phyloP scores from a whole-genome alignment of 30 jellyfish, hydroid and myxozoan species.

The Chrysaora quinquecirrha region DNA sequence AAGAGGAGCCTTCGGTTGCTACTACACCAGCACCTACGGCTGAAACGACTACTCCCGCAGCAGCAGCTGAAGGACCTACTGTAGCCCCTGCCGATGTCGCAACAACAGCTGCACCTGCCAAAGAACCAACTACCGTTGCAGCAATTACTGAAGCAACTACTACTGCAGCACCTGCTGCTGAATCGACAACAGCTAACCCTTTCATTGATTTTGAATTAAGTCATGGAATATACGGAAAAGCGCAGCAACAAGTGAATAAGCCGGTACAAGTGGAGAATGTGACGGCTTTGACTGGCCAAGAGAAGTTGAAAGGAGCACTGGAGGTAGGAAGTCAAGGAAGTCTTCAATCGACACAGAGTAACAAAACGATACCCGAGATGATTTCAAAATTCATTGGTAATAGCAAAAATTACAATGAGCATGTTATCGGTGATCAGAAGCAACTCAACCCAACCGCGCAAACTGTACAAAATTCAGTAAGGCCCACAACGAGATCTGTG shows the following conservation, averaged over 20 bases:
- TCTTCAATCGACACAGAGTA: not conserved
- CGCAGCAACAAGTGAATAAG: not conserved
- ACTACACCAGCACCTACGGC: slow-evolving; percentile 29
- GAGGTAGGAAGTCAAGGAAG: too few relatives aligned
- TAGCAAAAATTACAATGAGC: not conserved
- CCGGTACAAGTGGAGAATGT: too few relatives aligned
- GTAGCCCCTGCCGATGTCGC: not conserved
- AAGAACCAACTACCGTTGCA: slow-evolving; percentile 10
- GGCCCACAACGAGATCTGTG: not conserved
- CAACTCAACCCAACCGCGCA: not conserved
- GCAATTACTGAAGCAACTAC: not conserved
- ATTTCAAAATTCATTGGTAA: too few relatives aligned
- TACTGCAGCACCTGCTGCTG: slow-evolving; percentile 10
- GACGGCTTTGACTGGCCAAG: too few relatives aligned
- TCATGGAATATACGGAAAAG: slow-evolving; percentile 2
- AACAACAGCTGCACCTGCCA: slow-evolving; percentile 11
- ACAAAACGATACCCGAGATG: not conserved
- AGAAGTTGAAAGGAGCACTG: too few relatives aligned
- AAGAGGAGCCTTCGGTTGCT: not conserved
- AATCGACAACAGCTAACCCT: not conserved
- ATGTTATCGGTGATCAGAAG: not conserved
- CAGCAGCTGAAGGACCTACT: slow-evolving; percentile 3
- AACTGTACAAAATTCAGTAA: too few relatives aligned
- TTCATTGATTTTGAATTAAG: not conserved
- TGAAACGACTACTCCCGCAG: slow-evolving; percentile 16